A percentile compares a stretch with the other conserved stretches of the same genome.
These are phyloP conservation scores for Geotria australis DNA, from an alignment of 2,797 vertebrate species.

Conservation along the genomic window DNA sequence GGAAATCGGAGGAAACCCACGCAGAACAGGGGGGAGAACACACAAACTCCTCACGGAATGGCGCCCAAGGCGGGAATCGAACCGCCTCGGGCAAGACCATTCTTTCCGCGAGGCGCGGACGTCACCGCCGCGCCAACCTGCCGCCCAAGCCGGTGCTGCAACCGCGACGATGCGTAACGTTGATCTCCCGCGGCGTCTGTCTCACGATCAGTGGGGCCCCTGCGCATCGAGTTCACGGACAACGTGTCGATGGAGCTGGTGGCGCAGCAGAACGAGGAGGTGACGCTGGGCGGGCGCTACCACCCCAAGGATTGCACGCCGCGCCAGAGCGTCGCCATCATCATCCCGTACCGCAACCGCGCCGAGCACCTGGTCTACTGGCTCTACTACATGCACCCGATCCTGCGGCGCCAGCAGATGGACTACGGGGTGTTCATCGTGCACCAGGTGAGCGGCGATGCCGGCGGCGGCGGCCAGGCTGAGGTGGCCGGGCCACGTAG, in stretches of 20 bases:
- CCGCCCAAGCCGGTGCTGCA: too few relatives aligned
- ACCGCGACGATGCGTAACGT: too few relatives aligned
- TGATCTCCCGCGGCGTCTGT: too few relatives aligned
- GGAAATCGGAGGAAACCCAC: too few relatives aligned
- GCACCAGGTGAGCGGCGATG: slow-evolving; percentile 36
- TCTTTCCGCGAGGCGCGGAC: too few relatives aligned
- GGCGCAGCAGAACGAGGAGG: slow-evolving; percentile 75
- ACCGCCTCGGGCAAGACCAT: too few relatives aligned
- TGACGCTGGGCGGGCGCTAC: slow-evolving; percentile 65
- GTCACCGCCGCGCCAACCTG: too few relatives aligned
- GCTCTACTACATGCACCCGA: slow-evolving; percentile 92
- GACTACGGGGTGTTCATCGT: slow-evolving; percentile 86
- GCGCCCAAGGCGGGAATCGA: too few relatives aligned
- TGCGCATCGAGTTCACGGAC: slow-evolving; percentile 89
- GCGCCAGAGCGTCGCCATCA: slow-evolving; percentile 75
- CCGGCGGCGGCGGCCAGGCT: too few relatives aligned
- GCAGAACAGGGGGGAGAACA: too few relatives aligned
- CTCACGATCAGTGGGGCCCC: slow-evolving; percentile 37
- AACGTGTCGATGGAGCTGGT: slow-evolving; percentile 88
- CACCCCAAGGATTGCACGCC: slow-evolving; percentile 47
- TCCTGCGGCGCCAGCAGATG: slow-evolving; percentile 68
- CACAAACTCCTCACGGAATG: too few relatives aligned
- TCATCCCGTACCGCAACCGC: slow-evolving; percentile 83
- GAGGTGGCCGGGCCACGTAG: too few relatives aligned
- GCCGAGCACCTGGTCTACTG: slow-evolving; percentile 93